Evolutionary conservation across 2,888 invertebrate genomes (phyloP).

Genomic region (Eumerus sabulonum): DNA sequence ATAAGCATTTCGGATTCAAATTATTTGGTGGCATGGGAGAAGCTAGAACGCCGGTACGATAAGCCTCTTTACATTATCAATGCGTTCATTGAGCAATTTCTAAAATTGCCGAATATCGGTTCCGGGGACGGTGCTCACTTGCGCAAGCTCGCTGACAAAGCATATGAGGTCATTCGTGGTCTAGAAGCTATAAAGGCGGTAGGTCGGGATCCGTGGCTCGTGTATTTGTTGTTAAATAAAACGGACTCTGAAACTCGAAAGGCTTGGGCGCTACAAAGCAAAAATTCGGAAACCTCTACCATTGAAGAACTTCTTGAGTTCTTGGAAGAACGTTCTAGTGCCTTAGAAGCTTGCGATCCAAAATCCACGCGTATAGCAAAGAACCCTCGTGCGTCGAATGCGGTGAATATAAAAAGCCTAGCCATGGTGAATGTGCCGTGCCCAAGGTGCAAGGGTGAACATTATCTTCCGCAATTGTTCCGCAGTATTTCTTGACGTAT

Average conservation of each 20-base stretch:
- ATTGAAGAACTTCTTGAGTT: neutral
- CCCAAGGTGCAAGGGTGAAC: conserved; percentile 3
- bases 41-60: conserved; percentile 13
- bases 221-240: conserved; percentile 15
- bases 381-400: too few relatives aligned
- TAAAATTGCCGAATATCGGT: neutral
- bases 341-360: conserved; percentile 19
- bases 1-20: conserved; percentile 1
- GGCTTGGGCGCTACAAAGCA: conserved; percentile 2
- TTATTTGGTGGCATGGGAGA: conserved; percentile 9
- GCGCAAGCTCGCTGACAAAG: conserved; percentile 1
- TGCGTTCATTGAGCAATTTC: conserved; percentile 7
- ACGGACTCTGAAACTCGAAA: conserved; percentile 20
- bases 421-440: conserved; percentile 2
- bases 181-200: neutral
- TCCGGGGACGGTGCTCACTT: conserved; percentile 1
- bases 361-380: too few relatives aligned
- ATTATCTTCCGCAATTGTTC: too few relatives aligned
- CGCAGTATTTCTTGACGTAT: too few relatives aligned
- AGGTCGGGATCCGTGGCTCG: conserved; percentile 25
- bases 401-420: conserved; percentile 3
- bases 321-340: conserved; percentile 19
- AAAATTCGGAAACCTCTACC: neutral
- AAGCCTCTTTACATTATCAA: conserved; percentile 17
- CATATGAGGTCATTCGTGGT: conserved; percentile 19